Evolutionary conservation across 2,797 vertebrate species (phyloP), one percentile per base, ranked within the genome.

Genomic region (Distichodus sexfasciatus): DNA sequence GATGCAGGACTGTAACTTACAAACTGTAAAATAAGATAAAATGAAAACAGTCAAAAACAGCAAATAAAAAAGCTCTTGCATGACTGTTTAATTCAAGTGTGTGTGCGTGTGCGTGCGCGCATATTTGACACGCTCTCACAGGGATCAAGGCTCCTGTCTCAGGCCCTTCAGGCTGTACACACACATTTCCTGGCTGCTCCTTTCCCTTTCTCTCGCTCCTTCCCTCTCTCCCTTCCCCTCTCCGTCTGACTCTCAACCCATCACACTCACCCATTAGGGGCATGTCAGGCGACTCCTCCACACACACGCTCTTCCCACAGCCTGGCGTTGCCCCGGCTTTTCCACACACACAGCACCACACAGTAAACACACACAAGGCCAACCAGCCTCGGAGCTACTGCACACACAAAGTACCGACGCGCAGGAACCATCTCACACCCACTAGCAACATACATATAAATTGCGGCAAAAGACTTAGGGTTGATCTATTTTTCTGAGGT

Each of bases 261-360:
- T 44, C 40, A 29, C 29, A 38, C 47, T 58, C 59, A 29, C 23
- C 24, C 46, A 48, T 58, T 54, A 71, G 41, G 69, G 53, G 46
- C 69, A 71, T 26, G 10, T 71, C 60, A 65, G 61, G 51, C 64
- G 54, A 65, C 51, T 64, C 60, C 69, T 57, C 43, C 57, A 59
- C 70, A 51, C 36, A 23, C 57, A 41, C n/a, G n/a, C n/a, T n/a
- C 41, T 44, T 24, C 48, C 26, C 48, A 29, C 48, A 26, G 24
- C 21, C 14, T 23, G 14, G 46, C 14, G 15, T n/a, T n/a, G 15
- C n/a, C 21, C 14, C n/a, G 14, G 46, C 14, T 31, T n/a, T n/a
- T 31, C n/a, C 50, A 38, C 19, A 21, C 19, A 19, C 51, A 57
- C 50, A 31, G 24, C 40, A 50, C 47, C 64, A 33, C 64, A 55